phyloP scores from a whole-genome alignment of 1,140 invertebrate species.

The Zaprionus lachaisei region DNA sequence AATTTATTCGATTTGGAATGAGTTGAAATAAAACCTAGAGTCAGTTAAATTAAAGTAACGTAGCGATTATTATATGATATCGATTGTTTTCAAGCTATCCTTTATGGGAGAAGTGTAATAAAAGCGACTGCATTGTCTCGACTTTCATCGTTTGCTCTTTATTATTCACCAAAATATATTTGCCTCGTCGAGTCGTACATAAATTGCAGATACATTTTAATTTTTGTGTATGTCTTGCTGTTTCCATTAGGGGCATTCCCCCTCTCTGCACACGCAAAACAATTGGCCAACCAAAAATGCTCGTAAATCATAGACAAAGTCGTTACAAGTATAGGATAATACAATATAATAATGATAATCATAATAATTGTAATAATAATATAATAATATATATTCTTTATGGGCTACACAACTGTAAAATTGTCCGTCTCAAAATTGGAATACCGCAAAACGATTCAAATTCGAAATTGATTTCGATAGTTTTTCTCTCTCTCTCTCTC shows the following conservation, averaged over 20 bases:
- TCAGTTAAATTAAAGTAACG: background rate
- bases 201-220: conserved; percentile 61
- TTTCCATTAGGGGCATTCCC: background rate
- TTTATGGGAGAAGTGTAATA: background rate
- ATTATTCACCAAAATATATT: conserved; percentile 80
- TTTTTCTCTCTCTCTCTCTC: conserved; percentile 10
- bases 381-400: conserved; percentile 41
- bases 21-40: background rate
- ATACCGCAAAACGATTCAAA: conserved; percentile 23
- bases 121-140: conserved; percentile 12
- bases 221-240: conserved; percentile 8
- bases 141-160: conserved; percentile 74
- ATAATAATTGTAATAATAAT: conserved; percentile 16
- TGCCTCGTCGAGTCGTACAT: conserved; percentile 64
- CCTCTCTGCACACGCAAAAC: conserved; percentile 35
- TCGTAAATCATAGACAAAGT: conserved; percentile 53
- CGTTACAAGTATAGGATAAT: conserved; percentile 22
- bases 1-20: no score
- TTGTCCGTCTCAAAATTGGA: conserved; percentile 73
- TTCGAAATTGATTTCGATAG: conserved; percentile 32
- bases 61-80: background rate
- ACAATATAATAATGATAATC: conserved; percentile 11
- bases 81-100: background rate
- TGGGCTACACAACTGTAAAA: conserved; percentile 76
- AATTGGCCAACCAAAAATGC: conserved; percentile 73